Conservation (phyloP, 2,113 vertebrate species). For the Aythya baeri region DNA sequence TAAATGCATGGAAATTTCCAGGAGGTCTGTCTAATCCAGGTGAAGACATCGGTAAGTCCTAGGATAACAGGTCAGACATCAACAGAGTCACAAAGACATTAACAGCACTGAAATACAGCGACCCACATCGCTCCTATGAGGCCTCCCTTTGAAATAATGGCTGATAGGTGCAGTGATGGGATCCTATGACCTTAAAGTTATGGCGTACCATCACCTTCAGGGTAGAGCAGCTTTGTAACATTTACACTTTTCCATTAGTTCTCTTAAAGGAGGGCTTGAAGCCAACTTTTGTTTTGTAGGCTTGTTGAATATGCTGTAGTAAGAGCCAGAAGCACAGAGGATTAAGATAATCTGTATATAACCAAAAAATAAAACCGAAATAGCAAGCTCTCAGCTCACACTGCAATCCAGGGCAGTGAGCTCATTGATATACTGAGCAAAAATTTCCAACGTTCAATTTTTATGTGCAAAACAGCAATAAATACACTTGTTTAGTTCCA, state of each 20-base stretch:
- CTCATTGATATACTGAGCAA: background rate
- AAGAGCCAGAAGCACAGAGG: background rate
- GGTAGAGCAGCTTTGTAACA: background rate
- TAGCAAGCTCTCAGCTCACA: background rate
- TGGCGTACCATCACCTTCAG: background rate
- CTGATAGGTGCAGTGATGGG: background rate
- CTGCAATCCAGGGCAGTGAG: background rate
- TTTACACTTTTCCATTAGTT: background rate
- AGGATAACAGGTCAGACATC: background rate
- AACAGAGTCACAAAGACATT: background rate
- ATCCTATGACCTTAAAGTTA: background rate
- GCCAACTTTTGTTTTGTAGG: background rate
- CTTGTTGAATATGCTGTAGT: background rate
- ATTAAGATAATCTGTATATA: background rate
- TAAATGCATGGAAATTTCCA: conserved; percentile 94
- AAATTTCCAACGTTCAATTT: background rate
- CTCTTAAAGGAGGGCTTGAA: background rate
- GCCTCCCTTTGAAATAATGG: background rate
- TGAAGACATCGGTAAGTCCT: conserved; percentile 91
- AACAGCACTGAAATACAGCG: background rate
- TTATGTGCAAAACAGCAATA: background rate
- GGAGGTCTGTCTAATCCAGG: conserved; percentile 92
- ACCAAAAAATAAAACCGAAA: background rate
- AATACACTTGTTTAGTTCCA: background rate
- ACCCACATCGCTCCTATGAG: background rate